Evolutionary conservation across 2,113 vertebrate genomes (phyloP).

Genomic region (Pangasianodon gigas): DNA sequence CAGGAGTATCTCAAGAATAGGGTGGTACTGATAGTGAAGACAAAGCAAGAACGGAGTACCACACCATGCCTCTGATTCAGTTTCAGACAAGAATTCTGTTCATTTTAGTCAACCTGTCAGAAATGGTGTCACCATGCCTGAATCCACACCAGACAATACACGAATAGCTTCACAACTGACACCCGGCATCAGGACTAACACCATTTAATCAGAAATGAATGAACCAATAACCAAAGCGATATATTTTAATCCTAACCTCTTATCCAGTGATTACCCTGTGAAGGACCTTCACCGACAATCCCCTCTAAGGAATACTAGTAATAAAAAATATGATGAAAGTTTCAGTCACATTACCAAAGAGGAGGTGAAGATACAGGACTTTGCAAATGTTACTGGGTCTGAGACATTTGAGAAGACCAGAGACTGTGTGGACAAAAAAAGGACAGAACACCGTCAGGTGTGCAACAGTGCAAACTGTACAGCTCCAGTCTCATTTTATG

Average conservation of each 20-base stretch:
- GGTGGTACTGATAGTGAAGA: neutral
- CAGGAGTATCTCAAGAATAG: constrained; percentile 27
- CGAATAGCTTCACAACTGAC: constrained; percentile 18
- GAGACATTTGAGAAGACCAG: constrained; percentile 4
- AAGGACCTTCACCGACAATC: constrained; percentile 46
- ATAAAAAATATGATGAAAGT: neutral
- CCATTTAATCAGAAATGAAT: constrained; percentile 21
- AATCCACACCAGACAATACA: constrained; percentile 31
- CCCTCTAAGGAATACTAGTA: constrained; percentile 19
- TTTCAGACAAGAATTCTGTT: constrained; percentile 17
- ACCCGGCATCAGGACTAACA: constrained; percentile 21
- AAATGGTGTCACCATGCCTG: constrained; percentile 7
- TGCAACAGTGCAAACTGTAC: constrained; percentile 15
- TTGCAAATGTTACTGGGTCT: constrained; percentile 20
- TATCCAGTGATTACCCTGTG: constrained; percentile 41
- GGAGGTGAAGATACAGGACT: constrained; percentile 32
- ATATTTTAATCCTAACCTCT: constrained; percentile 40
- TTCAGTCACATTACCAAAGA: constrained; percentile 26
- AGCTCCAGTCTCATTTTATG: constrained; percentile 12
- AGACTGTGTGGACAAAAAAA: constrained; percentile 27
- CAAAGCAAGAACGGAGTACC: constrained; percentile 1
- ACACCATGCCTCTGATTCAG: constrained; percentile 12
- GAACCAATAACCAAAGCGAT: constrained; percentile 49
- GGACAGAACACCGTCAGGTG: neutral
- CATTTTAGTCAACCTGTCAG: constrained; percentile 4